These are phyloP conservation scores for Clarias fuscus DNA, from an alignment of 2,797 vertebrate genomes.

Conservation along the genomic window DNA sequence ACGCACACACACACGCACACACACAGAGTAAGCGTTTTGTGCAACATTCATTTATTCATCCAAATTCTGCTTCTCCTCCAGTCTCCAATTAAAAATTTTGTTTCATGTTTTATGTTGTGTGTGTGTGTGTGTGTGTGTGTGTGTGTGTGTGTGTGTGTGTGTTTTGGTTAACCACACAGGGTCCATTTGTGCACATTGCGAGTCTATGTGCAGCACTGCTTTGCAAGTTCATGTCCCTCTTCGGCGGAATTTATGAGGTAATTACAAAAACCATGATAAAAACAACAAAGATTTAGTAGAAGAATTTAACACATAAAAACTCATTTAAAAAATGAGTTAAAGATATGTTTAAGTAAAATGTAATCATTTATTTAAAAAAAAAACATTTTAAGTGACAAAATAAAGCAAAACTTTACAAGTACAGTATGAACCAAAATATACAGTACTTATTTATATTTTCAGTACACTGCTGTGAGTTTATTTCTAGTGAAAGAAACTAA, in stretches of 20 bases:
- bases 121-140: conserved; percentile 28
- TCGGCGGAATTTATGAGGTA: conserved; percentile 96
- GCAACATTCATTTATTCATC: neutral
- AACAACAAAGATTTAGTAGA: neutral
- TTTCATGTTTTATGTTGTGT: neutral
- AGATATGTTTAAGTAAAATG: neutral
- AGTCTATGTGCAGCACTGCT: conserved; percentile 93
- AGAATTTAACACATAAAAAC: too few species aligned
- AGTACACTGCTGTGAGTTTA: too few species aligned
- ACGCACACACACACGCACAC: too few species aligned
- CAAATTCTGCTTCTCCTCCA: neutral
- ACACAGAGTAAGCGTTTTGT: neutral
- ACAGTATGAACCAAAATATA: too few species aligned
- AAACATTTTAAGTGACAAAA: neutral
- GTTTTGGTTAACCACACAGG: conserved; percentile 69
- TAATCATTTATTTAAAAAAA: neutral
- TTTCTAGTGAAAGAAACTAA: too few species aligned
- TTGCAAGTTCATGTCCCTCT: conserved; percentile 96
- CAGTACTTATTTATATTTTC: too few species aligned
- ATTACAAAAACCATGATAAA: conserved; percentile 24
- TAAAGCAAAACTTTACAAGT: too few species aligned
- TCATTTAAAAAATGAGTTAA: neutral
- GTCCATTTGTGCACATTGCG: conserved; percentile 95
- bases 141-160: conserved; percentile 26
- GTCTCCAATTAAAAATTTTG: neutral